Percentiles rank a stretch among this genome's conserved stretches.
phyloP scores from a whole-genome alignment of 2,113 vertebrate species.

The Asarcornis scutulata region DNA sequence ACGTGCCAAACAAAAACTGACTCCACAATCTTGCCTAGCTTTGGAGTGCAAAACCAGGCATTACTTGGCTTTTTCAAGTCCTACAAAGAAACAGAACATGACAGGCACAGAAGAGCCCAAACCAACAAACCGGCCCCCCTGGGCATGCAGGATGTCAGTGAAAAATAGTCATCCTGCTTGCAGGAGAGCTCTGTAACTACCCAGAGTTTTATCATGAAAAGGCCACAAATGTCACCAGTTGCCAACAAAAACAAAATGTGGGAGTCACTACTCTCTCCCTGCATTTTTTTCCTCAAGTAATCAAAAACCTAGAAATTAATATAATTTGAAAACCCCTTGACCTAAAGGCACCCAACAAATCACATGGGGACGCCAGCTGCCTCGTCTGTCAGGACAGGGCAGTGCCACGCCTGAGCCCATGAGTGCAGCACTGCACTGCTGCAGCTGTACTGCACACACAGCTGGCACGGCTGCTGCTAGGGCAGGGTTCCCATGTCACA shows the following conservation, averaged over 20 bases:
- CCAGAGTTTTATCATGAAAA: background rate
- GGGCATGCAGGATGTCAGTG: background rate
- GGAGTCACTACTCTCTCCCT: background rate
- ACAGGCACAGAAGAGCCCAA: constrained; percentile 27
- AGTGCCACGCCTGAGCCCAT: background rate
- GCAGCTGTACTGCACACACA: background rate
- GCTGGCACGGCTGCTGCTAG: fast-evolving
- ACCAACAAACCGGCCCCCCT: background rate
- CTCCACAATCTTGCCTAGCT: background rate
- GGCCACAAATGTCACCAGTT: background rate
- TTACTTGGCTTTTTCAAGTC: constrained; percentile 21
- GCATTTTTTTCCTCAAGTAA: background rate
- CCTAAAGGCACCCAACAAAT: background rate
- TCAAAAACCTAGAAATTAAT: background rate
- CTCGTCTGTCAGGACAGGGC: background rate
- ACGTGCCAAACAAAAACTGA: constrained; percentile 27
- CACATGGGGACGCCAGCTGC: background rate
- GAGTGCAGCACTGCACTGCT: background rate
- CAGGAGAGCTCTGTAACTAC: background rate
- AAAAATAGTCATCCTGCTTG: constrained; percentile 28
- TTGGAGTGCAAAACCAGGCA: constrained; percentile 8
- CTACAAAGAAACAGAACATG: background rate
- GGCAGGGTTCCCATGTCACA: background rate
- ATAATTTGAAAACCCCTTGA: background rate
- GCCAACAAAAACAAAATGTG: background rate